phyloP scores from a whole-genome alignment of 2,113 vertebrate species.

The Gracilinanus agilis region DNA sequence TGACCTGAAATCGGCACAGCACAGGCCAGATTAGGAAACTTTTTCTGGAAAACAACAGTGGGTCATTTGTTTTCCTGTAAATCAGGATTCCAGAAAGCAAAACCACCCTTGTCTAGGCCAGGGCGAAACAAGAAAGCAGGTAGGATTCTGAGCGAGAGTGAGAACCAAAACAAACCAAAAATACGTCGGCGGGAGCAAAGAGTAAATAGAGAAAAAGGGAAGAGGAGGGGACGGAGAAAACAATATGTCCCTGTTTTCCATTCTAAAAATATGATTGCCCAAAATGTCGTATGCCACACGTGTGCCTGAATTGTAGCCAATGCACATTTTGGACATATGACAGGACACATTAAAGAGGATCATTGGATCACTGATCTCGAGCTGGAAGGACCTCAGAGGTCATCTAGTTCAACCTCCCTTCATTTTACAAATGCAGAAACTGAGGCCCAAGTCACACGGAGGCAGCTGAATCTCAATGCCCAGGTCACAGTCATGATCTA shows the following conservation, averaged over 20 bases:
- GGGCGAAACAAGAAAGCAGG: slow-evolving; percentile 22
- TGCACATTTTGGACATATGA: neutral
- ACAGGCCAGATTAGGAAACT: slow-evolving; percentile 15
- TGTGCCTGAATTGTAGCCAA: neutral
- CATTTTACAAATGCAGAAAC: neutral
- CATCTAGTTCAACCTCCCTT: neutral
- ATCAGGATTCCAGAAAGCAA: slow-evolving; percentile 6
- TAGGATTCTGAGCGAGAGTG: slow-evolving; percentile 38
- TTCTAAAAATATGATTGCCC: slow-evolving; percentile 26
- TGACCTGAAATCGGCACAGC: neutral
- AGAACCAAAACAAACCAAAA: slow-evolving; percentile 49
- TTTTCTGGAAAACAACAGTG: slow-evolving; percentile 38
- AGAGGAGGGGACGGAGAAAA: neutral
- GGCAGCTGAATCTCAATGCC: neutral
- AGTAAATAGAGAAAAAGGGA: neutral
- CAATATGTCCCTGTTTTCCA: neutral
- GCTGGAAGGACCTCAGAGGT: neutral
- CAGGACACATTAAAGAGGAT: neutral
- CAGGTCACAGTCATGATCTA: neutral
- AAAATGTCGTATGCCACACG: neutral
- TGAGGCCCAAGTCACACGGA: neutral
- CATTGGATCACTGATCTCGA: neutral
- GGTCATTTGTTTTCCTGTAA: slow-evolving; percentile 16
- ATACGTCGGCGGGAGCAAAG: slow-evolving; percentile 36
- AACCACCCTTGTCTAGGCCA: slow-evolving; percentile 23